Conservation (phyloP, 2,888 invertebrate genomes). For the Myopa tessellatipennis region DNA sequence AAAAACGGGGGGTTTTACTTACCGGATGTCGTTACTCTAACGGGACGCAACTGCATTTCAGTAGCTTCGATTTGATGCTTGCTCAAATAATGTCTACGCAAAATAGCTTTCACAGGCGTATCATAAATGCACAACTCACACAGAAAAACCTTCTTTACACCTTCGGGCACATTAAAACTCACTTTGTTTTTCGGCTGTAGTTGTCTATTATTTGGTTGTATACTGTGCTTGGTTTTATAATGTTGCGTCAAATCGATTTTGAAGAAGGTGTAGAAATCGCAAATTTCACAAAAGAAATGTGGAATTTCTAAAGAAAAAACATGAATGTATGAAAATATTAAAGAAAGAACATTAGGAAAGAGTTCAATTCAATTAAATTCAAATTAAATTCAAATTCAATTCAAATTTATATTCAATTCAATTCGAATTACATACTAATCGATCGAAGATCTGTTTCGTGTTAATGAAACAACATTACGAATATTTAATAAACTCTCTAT, state of each 20-base stretch:
- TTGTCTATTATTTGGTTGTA: slow-evolving; percentile 49
- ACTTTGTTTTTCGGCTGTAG: slow-evolving; percentile 51
- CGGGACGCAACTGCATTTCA: slow-evolving; percentile 57
- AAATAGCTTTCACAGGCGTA: slow-evolving; percentile 47
- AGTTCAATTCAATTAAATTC: too few species aligned
- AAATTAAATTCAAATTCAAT: too few species aligned
- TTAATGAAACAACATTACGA: too few species aligned
- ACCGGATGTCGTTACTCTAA: slow-evolving; percentile 15
- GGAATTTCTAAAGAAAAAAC: slow-evolving; percentile 56
- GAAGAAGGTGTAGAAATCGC: slow-evolving; percentile 57
- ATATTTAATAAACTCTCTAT: too few species aligned
- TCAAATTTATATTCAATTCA: too few species aligned
- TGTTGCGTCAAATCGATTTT: slow-evolving; percentile 59
- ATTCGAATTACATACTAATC: too few species aligned
- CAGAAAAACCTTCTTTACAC: slow-evolving; percentile 47
- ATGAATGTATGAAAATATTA: background rate
- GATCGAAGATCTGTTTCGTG: background rate
- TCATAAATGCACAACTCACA: slow-evolving; percentile 62
- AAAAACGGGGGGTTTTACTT: background rate
- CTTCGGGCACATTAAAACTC: slow-evolving; percentile 25
- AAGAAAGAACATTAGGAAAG: too few species aligned
- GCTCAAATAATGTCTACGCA: slow-evolving; percentile 55
- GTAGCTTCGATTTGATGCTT: slow-evolving; percentile 54
- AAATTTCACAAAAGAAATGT: slow-evolving; percentile 61
- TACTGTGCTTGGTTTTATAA: slow-evolving; percentile 55